These are phyloP conservation scores for Leucopsar rothschildi DNA, from an alignment of 2,113 vertebrate species.

Conservation along the genomic window DNA sequence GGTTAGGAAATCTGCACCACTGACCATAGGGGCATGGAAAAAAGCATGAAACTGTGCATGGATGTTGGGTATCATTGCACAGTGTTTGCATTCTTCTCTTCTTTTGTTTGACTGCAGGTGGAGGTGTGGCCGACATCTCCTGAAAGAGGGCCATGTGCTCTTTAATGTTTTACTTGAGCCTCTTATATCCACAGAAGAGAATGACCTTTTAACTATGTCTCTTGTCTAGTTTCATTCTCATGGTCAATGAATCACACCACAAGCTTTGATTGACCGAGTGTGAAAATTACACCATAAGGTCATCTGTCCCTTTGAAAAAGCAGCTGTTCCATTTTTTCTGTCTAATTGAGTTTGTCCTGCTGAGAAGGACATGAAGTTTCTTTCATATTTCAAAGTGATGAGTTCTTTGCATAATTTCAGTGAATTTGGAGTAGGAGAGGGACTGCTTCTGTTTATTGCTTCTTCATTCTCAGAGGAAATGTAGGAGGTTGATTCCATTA, in stretches of 20 bases:
- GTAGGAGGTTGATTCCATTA: conserved; percentile 4
- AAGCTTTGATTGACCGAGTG: conserved; percentile 55
- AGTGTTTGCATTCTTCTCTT: not conserved
- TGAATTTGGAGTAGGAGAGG: not conserved
- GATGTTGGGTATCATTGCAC: not conserved
- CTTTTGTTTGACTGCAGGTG: not conserved
- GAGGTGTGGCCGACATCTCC: not conserved
- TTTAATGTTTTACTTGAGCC: not conserved
- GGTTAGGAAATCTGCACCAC: not conserved
- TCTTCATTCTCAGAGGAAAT: conserved; percentile 22
- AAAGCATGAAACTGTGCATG: not conserved
- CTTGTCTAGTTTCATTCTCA: conserved; percentile 25
- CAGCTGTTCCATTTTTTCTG: conserved; percentile 59
- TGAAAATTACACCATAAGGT: conserved; percentile 58
- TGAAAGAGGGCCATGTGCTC: not conserved
- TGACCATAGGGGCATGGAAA: not conserved
- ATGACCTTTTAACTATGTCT: conserved; percentile 42
- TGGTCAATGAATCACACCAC: conserved; percentile 55
- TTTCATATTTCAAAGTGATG: conserved; percentile 42
- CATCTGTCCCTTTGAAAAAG: conserved; percentile 40
- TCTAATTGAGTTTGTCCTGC: conserved; percentile 54
- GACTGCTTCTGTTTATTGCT: not conserved
- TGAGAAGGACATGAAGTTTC: conserved; percentile 37
- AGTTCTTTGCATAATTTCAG: conserved; percentile 27
- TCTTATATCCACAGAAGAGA: not conserved